Evolutionary conservation across 2,888 invertebrate species (phyloP), one percentile per base, ranked within the genome.

Genomic region (Troilus luridus): DNA sequence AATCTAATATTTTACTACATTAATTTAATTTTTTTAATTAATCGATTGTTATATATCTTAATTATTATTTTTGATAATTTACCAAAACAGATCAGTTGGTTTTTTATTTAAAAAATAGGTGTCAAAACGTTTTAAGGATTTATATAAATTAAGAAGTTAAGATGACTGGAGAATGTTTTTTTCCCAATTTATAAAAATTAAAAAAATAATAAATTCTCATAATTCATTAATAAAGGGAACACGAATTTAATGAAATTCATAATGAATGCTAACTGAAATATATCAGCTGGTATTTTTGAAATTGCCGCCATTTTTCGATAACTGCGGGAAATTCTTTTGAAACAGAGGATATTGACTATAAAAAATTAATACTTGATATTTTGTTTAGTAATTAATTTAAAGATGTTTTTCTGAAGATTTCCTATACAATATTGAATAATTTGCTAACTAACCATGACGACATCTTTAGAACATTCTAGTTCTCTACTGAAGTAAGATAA

Each of bases 281-380:
- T 67, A 14, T n/a, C 17, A 77, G 27, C n/a, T 77, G 72, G 72
- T 77, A 77, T 77, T 77, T 77, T 77, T 77, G 41, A 77, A 77
- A 77, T 77, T 77, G 72, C 27, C 72, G 72, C 72, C 72, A 8
- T 77, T 77, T 77, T 21, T 24, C 24, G 72, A 27, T 41, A 1
- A 41, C 27, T 19, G 17, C 0, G 17, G 41, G 27, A 77, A 27
- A 67, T 27, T 12, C 27, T 77, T 17, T 41, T 1, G 12, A 77
- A 17, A 77, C 41, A 14, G 5, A 1, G 17, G 72, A 77, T 77
- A 17, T 41, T 41, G 19, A 41, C 8, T 41, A 19, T 8, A 17
- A 77, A 77, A 77, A 77, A 41, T 77, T 0, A 17, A 17, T 6
- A 0, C 0, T 41, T 27, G 17, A 14, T 17, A 24, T 67, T 64